Evolutionary conservation across 2,113 vertebrate genomes (phyloP).

Genomic region (Antechinus flavipes): DNA sequence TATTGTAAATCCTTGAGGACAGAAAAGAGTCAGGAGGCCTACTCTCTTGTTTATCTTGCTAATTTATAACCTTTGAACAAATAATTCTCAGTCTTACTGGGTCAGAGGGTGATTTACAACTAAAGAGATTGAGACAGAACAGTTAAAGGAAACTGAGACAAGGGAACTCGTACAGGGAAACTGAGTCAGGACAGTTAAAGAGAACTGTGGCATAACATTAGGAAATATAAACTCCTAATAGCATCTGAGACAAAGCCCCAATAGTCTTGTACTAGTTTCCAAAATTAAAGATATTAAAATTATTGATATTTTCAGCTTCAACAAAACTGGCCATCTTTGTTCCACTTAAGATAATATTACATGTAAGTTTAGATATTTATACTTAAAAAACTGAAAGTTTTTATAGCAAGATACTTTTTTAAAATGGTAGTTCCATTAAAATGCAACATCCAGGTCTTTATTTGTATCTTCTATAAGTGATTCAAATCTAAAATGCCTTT

Average conservation of each 20-base stretch:
- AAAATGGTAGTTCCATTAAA: neutral
- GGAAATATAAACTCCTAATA: neutral
- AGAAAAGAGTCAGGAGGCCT: no score
- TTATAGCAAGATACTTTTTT: neutral
- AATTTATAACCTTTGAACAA: no score
- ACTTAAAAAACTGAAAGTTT: neutral
- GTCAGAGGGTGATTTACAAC: no score
- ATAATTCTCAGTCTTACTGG: no score
- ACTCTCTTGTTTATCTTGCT: no score
- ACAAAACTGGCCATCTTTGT: neutral
- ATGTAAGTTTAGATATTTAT: neutral
- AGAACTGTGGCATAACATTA: no score
- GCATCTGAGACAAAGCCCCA: neutral
- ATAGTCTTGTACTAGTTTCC: neutral
- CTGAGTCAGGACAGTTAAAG: no score
- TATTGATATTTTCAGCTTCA: neutral
- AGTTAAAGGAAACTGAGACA: no score
- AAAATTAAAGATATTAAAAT: neutral
- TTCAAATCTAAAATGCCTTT: neutral
- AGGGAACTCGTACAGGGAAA: no score
- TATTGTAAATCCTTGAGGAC: no score
- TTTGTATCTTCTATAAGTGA: neutral
- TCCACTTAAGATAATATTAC: neutral
- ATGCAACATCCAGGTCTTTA: neutral
- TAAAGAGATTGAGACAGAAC: no score